phyloP scores from a whole-genome alignment of 2,797 vertebrate species.

The Kryptopterus vitreolus region DNA sequence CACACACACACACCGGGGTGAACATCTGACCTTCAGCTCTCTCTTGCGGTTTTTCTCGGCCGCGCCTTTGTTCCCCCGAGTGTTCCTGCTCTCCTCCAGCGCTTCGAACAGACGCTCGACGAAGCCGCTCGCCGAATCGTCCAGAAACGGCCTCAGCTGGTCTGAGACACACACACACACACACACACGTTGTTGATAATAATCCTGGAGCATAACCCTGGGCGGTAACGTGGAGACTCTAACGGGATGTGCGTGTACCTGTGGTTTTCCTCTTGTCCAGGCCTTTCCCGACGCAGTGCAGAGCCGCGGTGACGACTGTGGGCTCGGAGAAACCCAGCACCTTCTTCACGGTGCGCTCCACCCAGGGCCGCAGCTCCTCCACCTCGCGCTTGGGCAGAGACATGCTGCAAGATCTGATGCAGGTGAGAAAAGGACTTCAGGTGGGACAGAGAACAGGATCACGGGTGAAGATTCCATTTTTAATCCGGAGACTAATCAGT shows the following conservation, averaged over 20 bases:
- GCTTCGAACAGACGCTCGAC: conserved; percentile 97
- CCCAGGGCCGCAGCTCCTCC: conserved; percentile 95
- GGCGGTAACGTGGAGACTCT: too few relatives aligned
- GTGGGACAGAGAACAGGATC: too few relatives aligned
- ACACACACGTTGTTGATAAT: too few relatives aligned
- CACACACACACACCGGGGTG: conserved; percentile 58
- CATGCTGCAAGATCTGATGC: conserved; percentile 69
- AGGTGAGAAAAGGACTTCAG: too few relatives aligned
- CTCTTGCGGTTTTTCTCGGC: conserved; percentile 90
- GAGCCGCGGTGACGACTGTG: conserved; percentile 89
- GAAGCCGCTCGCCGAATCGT: conserved; percentile 91
- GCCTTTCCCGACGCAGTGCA: conserved; percentile 95
- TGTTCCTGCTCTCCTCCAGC: conserved; percentile 87
- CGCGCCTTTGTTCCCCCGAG: conserved; percentile 86
- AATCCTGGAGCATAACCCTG: too few relatives aligned
- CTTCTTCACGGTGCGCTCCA: conserved; percentile 95
- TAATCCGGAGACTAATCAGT: too few relatives aligned
- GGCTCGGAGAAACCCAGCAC: conserved; percentile 95
- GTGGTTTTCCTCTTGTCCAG: conserved; percentile 96
- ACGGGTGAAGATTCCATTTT: too few relatives aligned
- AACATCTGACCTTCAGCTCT: conserved; percentile 88
- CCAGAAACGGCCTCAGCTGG: conserved; percentile 92
- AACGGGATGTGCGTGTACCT: conserved; percentile 71
- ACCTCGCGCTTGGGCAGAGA: conserved; percentile 91
- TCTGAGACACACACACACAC: conserved; percentile 77